Evolutionary conservation across 2,797 vertebrate species (phyloP).

Genomic region (Pelobates cultripes): DNA sequence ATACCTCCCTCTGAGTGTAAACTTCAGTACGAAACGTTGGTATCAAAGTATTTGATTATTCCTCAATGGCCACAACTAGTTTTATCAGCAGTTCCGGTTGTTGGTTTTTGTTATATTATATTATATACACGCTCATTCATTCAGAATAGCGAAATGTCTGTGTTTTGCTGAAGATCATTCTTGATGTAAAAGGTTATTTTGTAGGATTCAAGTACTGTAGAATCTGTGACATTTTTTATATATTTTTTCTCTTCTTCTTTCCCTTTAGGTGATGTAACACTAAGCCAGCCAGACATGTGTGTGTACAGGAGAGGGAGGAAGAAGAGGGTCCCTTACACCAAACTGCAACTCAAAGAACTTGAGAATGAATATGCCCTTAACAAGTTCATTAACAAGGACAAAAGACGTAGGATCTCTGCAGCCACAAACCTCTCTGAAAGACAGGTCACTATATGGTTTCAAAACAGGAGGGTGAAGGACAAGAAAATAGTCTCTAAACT

Average conservation of each 20-base stretch:
- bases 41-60: too few relatives aligned
- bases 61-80: too few relatives aligned
- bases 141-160: too few relatives aligned
- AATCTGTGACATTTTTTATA: too few relatives aligned
- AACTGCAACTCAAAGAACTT: conserved; percentile 88
- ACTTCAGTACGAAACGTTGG: too few relatives aligned
- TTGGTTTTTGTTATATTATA: too few relatives aligned
- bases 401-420: conserved; percentile 86
- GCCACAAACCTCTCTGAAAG: conserved; percentile 83
- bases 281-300: conserved; percentile 80
- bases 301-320: conserved; percentile 81
- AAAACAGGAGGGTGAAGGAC: conserved; percentile 85
- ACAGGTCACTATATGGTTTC: conserved; percentile 91
- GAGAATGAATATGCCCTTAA: conserved; percentile 89
- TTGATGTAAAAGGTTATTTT: too few relatives aligned
- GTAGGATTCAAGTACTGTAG: too few relatives aligned
- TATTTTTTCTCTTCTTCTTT: conserved; percentile 20
- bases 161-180: too few relatives aligned
- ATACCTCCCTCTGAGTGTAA: too few relatives aligned
- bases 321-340: conserved; percentile 84
- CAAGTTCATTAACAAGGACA: conserved; percentile 99
- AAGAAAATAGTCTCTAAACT: conserved; percentile 84
- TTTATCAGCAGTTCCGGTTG: too few relatives aligned
- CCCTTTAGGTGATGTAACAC: conserved; percentile 75
- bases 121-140: too few relatives aligned